phyloP scores from a whole-genome alignment of 2,888 invertebrate species.

The Invenusta paracnida region DNA sequence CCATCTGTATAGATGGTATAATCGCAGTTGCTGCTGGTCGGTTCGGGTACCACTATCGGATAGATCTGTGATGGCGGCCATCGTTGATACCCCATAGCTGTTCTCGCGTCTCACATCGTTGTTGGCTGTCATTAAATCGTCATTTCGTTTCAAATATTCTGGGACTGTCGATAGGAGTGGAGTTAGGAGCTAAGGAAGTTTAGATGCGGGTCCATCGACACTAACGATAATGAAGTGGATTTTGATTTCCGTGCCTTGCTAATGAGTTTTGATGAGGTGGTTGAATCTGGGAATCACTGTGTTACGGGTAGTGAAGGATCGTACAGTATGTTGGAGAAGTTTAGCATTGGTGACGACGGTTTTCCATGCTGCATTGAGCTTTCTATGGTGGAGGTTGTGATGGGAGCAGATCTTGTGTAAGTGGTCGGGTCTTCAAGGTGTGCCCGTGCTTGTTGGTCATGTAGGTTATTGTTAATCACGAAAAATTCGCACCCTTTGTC shows the following conservation, averaged over 20 bases:
- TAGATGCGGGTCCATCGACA: neutral
- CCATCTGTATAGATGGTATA: no score
- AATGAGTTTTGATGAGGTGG: neutral
- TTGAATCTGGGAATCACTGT: neutral
- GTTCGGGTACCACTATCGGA: no score
- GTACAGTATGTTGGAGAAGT: neutral
- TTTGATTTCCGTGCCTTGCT: neutral
- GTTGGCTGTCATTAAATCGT: slow-evolving; percentile 25
- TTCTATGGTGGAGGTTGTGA: neutral
- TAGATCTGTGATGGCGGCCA: no score
- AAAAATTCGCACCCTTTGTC: neutral
- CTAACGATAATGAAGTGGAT: neutral
- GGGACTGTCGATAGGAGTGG: neutral
- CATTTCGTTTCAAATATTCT: neutral
- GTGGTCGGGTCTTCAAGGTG: neutral
- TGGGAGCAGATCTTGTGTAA: neutral
- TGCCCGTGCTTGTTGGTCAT: neutral
- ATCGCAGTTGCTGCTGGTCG: no score
- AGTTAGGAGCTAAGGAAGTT: neutral
- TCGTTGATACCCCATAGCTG: no score
- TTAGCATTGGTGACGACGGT: neutral
- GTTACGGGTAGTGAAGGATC: neutral
- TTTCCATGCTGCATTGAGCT: neutral
- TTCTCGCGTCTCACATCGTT: slow-evolving; percentile 19
- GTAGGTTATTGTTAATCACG: neutral